These are phyloP conservation scores for Endotricha flammealis DNA, from an alignment of 2,888 invertebrate species.

Conservation along the genomic window DNA sequence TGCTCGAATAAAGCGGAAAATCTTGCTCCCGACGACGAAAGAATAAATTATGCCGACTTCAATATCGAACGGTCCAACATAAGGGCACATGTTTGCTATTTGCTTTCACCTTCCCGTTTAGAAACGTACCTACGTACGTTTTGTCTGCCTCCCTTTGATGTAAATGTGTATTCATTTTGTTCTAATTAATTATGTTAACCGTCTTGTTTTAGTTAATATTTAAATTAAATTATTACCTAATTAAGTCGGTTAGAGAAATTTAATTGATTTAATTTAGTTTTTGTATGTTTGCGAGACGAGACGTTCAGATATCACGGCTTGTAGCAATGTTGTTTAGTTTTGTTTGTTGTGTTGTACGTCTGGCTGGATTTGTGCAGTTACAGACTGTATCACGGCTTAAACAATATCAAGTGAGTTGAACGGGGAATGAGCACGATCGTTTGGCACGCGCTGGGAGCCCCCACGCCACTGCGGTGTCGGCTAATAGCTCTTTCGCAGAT, in stretches of 20 bases:
- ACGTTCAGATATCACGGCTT: slow-evolving; percentile 18
- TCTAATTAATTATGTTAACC: slow-evolving; percentile 12
- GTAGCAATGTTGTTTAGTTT: slow-evolving; percentile 37
- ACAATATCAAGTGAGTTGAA: slow-evolving; percentile 44
- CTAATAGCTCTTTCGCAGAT: slow-evolving; percentile 74
- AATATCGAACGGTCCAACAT: slow-evolving; percentile 43
- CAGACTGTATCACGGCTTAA: slow-evolving; percentile 43
- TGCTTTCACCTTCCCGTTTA: slow-evolving; percentile 13
- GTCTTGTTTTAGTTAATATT: slow-evolving; percentile 1
- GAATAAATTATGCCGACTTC: slow-evolving; percentile 61
- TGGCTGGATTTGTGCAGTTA: slow-evolving; percentile 30
- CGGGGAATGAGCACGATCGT: slow-evolving; percentile 53
- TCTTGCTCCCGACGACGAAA: slow-evolving; percentile 52
- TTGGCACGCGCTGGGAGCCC: slow-evolving; percentile 52
- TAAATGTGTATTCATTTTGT: not conserved
- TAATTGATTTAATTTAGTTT: not conserved
- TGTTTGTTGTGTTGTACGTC: slow-evolving; percentile 29
- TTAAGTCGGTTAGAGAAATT: not conserved
- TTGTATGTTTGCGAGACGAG: not conserved
- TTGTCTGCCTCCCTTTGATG: not conserved
- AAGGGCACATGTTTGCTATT: slow-evolving; percentile 28
- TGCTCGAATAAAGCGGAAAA: slow-evolving; percentile 69
- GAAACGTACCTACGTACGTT: slow-evolving; percentile 1
- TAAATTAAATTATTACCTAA: not conserved
- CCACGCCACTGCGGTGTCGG: slow-evolving; percentile 54